Conservation (phyloP, 2,888 invertebrate species). For the Embidobia sp. region DNA sequence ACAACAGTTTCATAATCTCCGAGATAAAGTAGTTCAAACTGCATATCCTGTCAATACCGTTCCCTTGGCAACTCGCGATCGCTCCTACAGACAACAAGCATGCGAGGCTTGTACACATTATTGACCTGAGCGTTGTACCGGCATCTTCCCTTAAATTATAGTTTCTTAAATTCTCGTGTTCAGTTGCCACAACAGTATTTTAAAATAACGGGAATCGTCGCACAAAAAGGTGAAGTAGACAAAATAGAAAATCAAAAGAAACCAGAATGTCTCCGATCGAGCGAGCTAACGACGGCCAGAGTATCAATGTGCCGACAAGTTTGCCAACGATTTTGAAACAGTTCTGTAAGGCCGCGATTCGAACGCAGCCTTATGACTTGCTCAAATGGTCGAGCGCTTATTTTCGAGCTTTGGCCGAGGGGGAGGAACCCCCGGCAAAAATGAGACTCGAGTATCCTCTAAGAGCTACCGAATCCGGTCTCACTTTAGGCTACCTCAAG, state of each 20-base stretch:
- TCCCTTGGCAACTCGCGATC: slow-evolving; percentile 31
- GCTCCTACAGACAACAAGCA: slow-evolving; percentile 25
- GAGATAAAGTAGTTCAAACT: slow-evolving; percentile 43
- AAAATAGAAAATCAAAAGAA: slow-evolving; percentile 5
- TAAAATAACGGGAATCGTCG: too few relatives aligned
- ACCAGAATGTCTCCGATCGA: slow-evolving; percentile 44
- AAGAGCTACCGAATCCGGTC: slow-evolving; percentile 86
- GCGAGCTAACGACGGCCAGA: slow-evolving; percentile 73
- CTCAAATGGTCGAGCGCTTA: slow-evolving; percentile 92
- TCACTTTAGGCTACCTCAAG: slow-evolving; percentile 90
- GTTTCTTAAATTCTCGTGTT: slow-evolving; percentile 1
- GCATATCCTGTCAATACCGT: slow-evolving; percentile 44
- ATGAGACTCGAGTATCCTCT: slow-evolving; percentile 88
- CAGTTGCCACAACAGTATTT: not conserved
- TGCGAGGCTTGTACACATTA: slow-evolving; percentile 10
- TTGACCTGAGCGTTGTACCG: slow-evolving; percentile 10
- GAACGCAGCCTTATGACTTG: slow-evolving; percentile 94
- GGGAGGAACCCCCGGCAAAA: slow-evolving; percentile 91
- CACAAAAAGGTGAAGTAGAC: too few relatives aligned
- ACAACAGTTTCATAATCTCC: slow-evolving; percentile 18
- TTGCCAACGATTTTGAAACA: slow-evolving; percentile 92
- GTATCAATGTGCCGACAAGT: slow-evolving; percentile 91
- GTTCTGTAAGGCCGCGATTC: slow-evolving; percentile 94
- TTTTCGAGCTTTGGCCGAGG: slow-evolving; percentile 89
- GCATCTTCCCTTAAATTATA: not conserved